phyloP scores from a whole-genome alignment of 2,797 vertebrate genomes.

The Knipowitschia caucasica region DNA sequence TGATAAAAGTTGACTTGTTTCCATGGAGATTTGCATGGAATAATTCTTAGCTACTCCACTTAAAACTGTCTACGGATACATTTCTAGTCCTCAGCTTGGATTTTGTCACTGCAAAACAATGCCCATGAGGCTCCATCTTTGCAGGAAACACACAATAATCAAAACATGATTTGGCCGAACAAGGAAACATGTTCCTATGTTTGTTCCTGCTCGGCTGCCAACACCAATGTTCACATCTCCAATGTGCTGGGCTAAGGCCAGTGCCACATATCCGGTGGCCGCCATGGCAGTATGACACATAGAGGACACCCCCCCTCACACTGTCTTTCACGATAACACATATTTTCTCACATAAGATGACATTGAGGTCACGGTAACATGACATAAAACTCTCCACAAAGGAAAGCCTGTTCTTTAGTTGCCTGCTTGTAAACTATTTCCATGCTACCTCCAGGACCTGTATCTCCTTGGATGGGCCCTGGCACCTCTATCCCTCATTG shows the following conservation, averaged over 20 bases:
- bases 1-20: no score
- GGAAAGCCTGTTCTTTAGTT: constrained; percentile 6
- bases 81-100: no score
- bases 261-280: constrained; percentile 27
- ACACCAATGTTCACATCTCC: not conserved
- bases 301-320: constrained; percentile 16
- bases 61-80: no score
- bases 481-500: constrained; percentile 28
- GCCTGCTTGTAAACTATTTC: constrained; percentile 37
- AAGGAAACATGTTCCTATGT: not conserved
- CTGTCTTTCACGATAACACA: constrained; percentile 1
- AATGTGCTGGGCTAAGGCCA: constrained; percentile 17
- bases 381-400: not conserved
- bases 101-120: no score
- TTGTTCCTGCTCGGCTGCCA: not conserved
- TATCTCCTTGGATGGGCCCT: constrained; percentile 26
- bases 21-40: no score
- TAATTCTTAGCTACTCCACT: no score
- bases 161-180: constrained; percentile 15
- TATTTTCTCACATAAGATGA: constrained; percentile 21
- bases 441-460: constrained; percentile 34
- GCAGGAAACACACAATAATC: not conserved
- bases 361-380: constrained; percentile 28
- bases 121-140: not conserved
- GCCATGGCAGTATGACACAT: constrained; percentile 40